Evolutionary conservation across 2,113 vertebrate genomes (phyloP).

Genomic region (Megaceryle torquata): DNA sequence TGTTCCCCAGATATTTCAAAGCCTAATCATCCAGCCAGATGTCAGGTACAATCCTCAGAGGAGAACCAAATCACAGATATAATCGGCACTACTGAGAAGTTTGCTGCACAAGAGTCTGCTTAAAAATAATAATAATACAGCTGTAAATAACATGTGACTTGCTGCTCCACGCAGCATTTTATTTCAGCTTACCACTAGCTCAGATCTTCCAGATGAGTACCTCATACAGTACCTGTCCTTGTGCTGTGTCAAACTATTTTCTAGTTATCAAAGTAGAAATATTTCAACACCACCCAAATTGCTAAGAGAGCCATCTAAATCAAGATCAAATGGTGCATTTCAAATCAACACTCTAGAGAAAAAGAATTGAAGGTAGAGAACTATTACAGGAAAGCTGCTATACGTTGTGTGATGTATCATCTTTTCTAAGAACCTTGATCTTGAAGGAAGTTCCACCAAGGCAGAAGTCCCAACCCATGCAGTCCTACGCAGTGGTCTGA

Average conservation of each 20-base stretch:
- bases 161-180: slow-evolving; percentile 13
- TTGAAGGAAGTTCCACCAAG: background rate
- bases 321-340: slow-evolving; percentile 1
- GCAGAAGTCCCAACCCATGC: background rate
- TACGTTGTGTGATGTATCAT: background rate
- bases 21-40: background rate
- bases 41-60: background rate
- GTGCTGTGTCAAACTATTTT: background rate
- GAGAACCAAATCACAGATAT: slow-evolving; percentile 13
- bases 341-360: background rate
- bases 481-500: rapidly evolving
- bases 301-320: background rate
- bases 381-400: background rate
- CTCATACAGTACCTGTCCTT: background rate
- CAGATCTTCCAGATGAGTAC: background rate
- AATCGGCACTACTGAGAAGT: background rate
- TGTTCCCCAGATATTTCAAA: background rate
- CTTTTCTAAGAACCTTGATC: background rate
- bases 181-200: background rate
- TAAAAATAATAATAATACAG: slow-evolving; percentile 37
- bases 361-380: background rate
- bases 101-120: background rate
- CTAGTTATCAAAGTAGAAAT: background rate
- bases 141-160: slow-evolving; percentile 15
- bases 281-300: slow-evolving; percentile 30